These are phyloP conservation scores for Tenrec ecaudatus DNA, from an alignment of 2,113 vertebrate species.

Conservation along the genomic window DNA sequence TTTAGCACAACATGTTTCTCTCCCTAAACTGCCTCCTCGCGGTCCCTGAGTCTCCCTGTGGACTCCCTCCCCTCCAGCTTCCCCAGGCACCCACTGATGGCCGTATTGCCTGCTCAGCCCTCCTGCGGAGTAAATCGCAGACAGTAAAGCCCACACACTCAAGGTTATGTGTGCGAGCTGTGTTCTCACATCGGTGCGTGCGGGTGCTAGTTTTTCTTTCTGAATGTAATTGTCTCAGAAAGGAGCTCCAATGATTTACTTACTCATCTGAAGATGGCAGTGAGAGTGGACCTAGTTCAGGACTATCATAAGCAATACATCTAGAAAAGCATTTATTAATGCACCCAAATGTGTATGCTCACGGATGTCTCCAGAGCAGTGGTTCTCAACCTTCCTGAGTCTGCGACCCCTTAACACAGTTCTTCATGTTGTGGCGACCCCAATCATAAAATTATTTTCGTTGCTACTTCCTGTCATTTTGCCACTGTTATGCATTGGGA, in stretches of 20 bases:
- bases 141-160: not conserved
- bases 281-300: not conserved
- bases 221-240: not conserved
- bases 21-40: not conserved
- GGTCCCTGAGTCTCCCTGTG: not conserved
- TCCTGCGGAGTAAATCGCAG: not conserved
- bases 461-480: too few species aligned
- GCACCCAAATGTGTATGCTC: not conserved
- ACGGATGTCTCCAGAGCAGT: not conserved
- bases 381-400: too few species aligned
- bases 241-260: constrained; percentile 28
- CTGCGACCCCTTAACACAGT: too few species aligned
- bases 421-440: too few species aligned
- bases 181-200: not conserved
- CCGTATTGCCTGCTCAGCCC: not conserved
- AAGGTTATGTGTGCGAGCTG: not conserved
- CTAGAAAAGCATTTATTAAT: not conserved
- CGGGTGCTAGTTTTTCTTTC: not conserved
- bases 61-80: not conserved
- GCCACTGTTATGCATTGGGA: too few species aligned
- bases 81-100: not conserved
- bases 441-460: too few species aligned
- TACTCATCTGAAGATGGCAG: not conserved
- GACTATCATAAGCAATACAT: not conserved
- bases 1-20: not conserved